Conservation (phyloP, 2,113 vertebrate genomes). For the Cyprichromis sp. region DNA sequence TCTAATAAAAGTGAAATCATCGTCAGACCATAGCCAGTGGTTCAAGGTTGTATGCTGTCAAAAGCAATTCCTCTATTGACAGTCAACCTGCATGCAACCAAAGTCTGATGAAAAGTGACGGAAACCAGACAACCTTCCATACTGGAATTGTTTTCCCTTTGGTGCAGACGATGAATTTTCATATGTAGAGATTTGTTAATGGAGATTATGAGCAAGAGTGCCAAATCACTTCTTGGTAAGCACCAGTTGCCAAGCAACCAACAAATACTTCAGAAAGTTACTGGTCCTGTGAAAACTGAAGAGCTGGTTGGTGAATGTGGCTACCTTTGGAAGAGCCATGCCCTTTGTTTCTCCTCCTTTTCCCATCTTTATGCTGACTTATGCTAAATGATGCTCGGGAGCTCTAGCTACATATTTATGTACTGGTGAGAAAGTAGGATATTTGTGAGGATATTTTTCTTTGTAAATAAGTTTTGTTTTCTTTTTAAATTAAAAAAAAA, state of each 20-base stretch:
- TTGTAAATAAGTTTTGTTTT: neutral
- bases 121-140: neutral
- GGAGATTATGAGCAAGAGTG: neutral
- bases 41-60: neutral
- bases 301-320: neutral
- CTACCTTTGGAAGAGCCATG: neutral
- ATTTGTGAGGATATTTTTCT: neutral
- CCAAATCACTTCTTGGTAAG: neutral
- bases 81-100: neutral
- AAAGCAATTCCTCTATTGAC: neutral
- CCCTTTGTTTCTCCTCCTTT: neutral
- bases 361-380: neutral
- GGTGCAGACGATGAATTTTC: neutral
- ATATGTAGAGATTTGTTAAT: neutral
- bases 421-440: neutral
- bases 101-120: neutral
- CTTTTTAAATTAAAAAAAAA: neutral
- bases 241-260: conserved; percentile 12
- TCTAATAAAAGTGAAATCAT: neutral
- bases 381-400: neutral
- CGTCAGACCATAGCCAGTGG: neutral
- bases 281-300: neutral
- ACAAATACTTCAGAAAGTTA: neutral
- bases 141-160: neutral
- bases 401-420: neutral